Evolutionary conservation across 64 coral and sea anemone species (phyloP).

Genomic region (Trachythela sp.): DNA sequence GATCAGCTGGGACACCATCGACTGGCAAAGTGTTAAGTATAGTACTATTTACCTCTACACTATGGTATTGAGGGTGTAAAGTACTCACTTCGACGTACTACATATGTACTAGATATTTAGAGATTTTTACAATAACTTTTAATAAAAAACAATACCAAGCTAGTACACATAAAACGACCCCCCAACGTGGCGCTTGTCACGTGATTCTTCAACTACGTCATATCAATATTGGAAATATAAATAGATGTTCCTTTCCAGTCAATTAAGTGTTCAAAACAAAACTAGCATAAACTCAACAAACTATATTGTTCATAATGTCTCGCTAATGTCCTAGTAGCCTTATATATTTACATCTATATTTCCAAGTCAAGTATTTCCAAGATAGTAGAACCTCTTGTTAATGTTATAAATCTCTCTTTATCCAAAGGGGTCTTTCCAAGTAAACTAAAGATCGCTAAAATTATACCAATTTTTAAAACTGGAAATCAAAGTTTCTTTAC

Average conservation of each 20-base stretch:
- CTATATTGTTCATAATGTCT: background rate
- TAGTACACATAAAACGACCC: background rate
- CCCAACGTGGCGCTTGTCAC: background rate
- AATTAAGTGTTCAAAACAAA: background rate
- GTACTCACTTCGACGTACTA: background rate
- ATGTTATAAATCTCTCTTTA: background rate
- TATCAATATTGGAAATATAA: background rate
- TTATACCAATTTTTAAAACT: no score
- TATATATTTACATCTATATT: background rate
- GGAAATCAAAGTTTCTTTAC: no score
- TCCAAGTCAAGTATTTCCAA: background rate
- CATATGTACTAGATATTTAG: background rate
- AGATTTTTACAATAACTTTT: background rate
- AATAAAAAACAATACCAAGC: background rate
- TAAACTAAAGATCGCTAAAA: no score
- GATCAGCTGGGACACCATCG: no score
- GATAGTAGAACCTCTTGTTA: background rate
- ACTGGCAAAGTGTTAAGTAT: no score
- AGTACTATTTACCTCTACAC: no score
- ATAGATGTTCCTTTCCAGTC: background rate
- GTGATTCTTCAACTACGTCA: background rate
- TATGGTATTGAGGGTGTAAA: no score
- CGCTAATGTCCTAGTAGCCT: background rate
- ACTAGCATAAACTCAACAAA: background rate
- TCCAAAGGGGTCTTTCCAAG: background rate